phyloP scores from a whole-genome alignment of 1,140 invertebrate genomes.

The Drosophila ironensis region DNA sequence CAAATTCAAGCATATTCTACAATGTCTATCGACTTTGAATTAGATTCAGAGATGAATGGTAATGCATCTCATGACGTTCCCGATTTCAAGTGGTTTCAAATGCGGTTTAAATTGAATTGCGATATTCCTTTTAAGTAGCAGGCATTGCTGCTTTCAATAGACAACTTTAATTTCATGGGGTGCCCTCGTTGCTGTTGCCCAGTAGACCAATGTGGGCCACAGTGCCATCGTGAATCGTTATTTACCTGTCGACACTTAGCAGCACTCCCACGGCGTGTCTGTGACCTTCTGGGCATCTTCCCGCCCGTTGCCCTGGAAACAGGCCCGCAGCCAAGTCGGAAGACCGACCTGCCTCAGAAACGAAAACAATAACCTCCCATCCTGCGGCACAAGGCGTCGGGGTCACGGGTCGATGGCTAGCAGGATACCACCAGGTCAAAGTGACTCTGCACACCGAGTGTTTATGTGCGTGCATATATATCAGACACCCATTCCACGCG shows the following conservation, averaged over 20 bases:
- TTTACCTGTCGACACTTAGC: slow-evolving; percentile 30
- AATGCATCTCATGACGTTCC: too few relatives aligned
- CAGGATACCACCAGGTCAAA: slow-evolving; percentile 10
- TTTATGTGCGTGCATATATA: background rate
- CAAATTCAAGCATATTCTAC: too few relatives aligned
- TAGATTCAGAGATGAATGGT: too few relatives aligned
- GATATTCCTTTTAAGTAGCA: too few relatives aligned
- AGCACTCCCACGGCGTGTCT: background rate
- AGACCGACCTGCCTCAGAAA: background rate
- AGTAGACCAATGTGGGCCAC: background rate
- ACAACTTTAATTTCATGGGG: too few relatives aligned
- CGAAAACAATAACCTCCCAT: slow-evolving; percentile 7
- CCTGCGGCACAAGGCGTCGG: background rate
- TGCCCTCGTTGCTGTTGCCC: too few relatives aligned
- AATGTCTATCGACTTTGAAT: too few relatives aligned
- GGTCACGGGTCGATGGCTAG: slow-evolving; percentile 12
- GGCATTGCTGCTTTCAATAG: too few relatives aligned
- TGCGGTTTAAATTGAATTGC: too few relatives aligned
- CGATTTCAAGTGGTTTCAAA: too few relatives aligned
- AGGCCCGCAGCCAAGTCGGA: background rate
- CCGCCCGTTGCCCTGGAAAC: background rate
- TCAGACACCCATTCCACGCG: background rate
- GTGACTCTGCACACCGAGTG: slow-evolving; percentile 8
- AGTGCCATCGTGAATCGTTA: slow-evolving; percentile 25
- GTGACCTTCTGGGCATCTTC: background rate